Percentiles rank a stretch among this genome's conserved stretches.
Conservation (phyloP, 2,797 vertebrate species). For the Enteromius paludinosus region DNA sequence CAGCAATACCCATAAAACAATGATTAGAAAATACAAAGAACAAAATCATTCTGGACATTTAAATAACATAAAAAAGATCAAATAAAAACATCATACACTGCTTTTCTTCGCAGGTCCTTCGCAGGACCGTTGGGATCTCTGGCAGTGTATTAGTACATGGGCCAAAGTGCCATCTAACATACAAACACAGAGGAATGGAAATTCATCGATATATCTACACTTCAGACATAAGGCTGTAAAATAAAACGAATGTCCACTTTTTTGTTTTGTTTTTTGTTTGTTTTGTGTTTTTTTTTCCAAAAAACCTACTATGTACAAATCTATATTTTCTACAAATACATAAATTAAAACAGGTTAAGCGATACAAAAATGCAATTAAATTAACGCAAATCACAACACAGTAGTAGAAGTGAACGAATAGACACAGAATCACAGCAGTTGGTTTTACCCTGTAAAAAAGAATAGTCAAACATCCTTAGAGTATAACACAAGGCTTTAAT, state of each 20-base stretch:
- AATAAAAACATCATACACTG: conserved; percentile 75
- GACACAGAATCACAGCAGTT: conserved; percentile 94
- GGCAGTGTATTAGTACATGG: conserved; percentile 93
- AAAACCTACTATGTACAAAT: conserved; percentile 95
- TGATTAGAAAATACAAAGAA: conserved; percentile 41
- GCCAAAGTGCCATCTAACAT: conserved; percentile 87
- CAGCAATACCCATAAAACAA: conserved; percentile 86
- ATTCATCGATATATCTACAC: conserved; percentile 84
- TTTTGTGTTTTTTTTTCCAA: conserved; percentile 59
- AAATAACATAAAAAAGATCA: conserved; percentile 81
- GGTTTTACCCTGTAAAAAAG: conserved; percentile 98
- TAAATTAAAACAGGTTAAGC: conserved; percentile 96
- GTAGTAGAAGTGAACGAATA: conserved; percentile 85
- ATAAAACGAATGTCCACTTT: conserved; percentile 78
- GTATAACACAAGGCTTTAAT: conserved; percentile 83
- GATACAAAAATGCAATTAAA: conserved; percentile 91
- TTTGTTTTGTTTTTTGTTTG: conserved; percentile 66
- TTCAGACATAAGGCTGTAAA: conserved; percentile 89
- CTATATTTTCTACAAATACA: conserved; percentile 91
- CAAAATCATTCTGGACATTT: conserved; percentile 82
- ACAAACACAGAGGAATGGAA: conserved; percentile 83
- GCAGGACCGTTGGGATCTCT: conserved; percentile 83
- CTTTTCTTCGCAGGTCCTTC: conserved; percentile 80
- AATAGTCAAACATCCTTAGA: conserved; percentile 84
- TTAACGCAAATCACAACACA: conserved; percentile 89